A percentile compares a stretch with the other conserved stretches of the same genome.
phyloP scores from a whole-genome alignment of 2,797 vertebrate species.

The Spinus olivaceus region DNA sequence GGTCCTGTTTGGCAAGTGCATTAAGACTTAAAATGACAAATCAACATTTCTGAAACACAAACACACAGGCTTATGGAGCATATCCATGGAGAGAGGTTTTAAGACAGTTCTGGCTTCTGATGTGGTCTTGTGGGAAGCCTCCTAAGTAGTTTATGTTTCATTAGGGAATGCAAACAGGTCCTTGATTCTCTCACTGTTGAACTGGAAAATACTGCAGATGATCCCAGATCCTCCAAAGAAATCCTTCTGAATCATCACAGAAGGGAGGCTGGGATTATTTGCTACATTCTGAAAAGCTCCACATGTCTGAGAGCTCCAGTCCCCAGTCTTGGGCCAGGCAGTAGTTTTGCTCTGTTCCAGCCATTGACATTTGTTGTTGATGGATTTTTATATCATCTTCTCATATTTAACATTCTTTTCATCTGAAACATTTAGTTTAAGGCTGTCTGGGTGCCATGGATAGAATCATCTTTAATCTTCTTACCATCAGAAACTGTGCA shows the following conservation, averaged over 20 bases:
- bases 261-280: neutral
- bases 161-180: neutral
- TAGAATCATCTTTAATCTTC: conserved; percentile 25
- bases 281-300: neutral
- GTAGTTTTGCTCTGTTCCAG: neutral
- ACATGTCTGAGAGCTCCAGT: neutral
- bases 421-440: conserved; percentile 22
- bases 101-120: neutral
- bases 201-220: neutral
- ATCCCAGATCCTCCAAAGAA: neutral
- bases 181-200: neutral
- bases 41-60: neutral
- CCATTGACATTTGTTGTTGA: conserved; percentile 2
- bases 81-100: neutral
- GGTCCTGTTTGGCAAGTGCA: neutral
- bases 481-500: conserved; percentile 24
- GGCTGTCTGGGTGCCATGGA: neutral
- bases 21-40: neutral
- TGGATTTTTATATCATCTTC: conserved; percentile 32
- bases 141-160: neutral
- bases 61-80: accelerated
- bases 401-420: conserved; percentile 40
- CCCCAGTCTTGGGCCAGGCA: neutral
- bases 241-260: neutral
- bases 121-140: neutral